Base-by-base conservation (phyloP, 2,888 invertebrate genomes). In the Latrodectus elegans region DNA sequence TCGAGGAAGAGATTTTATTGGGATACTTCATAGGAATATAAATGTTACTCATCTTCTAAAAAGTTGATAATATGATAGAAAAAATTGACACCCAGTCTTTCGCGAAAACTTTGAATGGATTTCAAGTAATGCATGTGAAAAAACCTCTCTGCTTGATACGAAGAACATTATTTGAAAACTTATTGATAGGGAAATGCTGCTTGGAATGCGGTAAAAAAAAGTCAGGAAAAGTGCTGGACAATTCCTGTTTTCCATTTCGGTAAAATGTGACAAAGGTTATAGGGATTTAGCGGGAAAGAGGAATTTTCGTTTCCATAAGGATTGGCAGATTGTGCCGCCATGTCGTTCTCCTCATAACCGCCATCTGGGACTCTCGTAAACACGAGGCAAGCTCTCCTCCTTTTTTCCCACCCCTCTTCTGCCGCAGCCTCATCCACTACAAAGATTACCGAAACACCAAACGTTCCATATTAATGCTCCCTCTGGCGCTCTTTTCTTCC, bases 341-440 rank as follows among this genome's bases (percentile, higher is more conserved):
- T 85, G 83, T 75, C 76, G 22, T n/a, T 79, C 55, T 15, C 74
- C 85, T 85, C 85, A 85, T 85, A 85, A 85, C 85, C 74, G 68
- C 85, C 85, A 85, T 85, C 85, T 85, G 85, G 53, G 78, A 79
- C 84, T 79, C 84, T 78, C 73, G 84, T 79, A 85, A 85, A 85
- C 79, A 85, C 64, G 60, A 75, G 49, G 38, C 38, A 38, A 49
- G 38, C 51, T 77, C 79, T 65, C 51, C 70, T 70, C 72, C 71
- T 76, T 68, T 71, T 60, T 75, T 73, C 67, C 76, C 80, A 49
- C 17, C 64, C 65, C 64, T 38, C 72, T 51, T 80, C 76, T 51
- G 73, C 77, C 17, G 26, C 65, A 76, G 60, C 72, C 53, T 80
- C 76, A 64, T 81, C 77, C 73, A 64, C 78, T 75, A 52, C 85